Evolutionary conservation across 2,113 vertebrate genomes (phyloP).

Genomic region (Perognathus longimembris): DNA sequence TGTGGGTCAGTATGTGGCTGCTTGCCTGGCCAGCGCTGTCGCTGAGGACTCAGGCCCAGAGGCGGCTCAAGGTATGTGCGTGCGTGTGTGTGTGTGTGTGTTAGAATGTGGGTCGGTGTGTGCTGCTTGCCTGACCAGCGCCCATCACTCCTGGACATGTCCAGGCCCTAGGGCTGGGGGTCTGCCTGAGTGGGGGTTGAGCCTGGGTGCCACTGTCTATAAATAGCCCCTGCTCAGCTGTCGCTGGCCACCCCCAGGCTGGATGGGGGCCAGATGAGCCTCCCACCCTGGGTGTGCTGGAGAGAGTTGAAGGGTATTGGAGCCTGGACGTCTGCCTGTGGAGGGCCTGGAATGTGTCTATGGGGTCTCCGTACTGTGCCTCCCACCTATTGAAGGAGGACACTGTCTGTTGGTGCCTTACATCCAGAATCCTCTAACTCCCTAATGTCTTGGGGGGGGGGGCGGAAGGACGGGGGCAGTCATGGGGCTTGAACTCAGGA

Average conservation of each 20-base stretch:
- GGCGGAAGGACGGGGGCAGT: too few relatives aligned
- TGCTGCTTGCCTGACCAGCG: not conserved
- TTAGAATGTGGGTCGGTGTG: conserved; percentile 48
- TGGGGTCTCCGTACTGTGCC: not conserved
- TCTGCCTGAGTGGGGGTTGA: not conserved
- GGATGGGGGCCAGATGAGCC: conserved; percentile 65
- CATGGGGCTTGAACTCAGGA: too few relatives aligned
- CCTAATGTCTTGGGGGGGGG: too few relatives aligned
- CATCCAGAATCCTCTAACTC: not conserved
- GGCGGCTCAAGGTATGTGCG: too few relatives aligned
- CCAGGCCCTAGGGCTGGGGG: not conserved
- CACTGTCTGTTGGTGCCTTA: not conserved
- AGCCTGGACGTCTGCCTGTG: not conserved
- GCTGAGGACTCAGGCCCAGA: too few relatives aligned
- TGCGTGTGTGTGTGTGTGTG: not conserved
- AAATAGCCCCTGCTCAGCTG: conserved; percentile 57
- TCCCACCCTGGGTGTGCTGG: conserved; percentile 27
- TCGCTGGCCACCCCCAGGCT: conserved; percentile 52
- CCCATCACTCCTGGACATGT: not conserved
- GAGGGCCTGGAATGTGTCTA: not conserved
- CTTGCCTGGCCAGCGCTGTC: not conserved
- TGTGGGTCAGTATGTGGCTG: conserved; percentile 6
- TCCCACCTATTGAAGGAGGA: not conserved
- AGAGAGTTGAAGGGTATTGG: conserved; percentile 29
- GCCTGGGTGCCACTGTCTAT: conserved; percentile 43